These are phyloP conservation scores for Sorex fumeus DNA, from an alignment of 2,113 vertebrate genomes.

Conservation along the genomic window DNA sequence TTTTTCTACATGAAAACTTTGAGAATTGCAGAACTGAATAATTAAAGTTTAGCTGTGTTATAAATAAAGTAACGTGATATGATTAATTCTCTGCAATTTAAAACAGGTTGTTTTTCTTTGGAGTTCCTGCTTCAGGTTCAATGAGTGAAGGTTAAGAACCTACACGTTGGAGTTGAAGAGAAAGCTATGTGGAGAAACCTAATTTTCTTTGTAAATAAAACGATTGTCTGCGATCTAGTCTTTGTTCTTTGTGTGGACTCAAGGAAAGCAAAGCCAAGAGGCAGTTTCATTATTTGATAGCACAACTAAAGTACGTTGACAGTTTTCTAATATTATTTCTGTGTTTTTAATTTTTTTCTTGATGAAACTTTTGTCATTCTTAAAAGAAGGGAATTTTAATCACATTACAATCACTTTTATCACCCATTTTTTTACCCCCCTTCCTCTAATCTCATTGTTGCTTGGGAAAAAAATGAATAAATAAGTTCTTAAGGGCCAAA, in stretches of 20 bases:
- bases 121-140: neutral
- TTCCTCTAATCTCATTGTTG: conserved; percentile 73
- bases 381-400: conserved; percentile 56
- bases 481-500: conserved; percentile 72
- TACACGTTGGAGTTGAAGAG: neutral
- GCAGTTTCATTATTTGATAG: neutral
- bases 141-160: conserved; percentile 25
- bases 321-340: too few species aligned
- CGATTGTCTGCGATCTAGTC: neutral
- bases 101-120: conserved; percentile 40
- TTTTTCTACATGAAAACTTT: conserved; percentile 52
- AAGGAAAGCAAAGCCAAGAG: conserved; percentile 34
- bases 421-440: conserved; percentile 39
- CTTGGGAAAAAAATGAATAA: conserved; percentile 77
- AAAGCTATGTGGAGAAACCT: neutral
- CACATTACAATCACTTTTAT: conserved; percentile 68
- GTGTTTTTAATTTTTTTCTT: conserved; percentile 56
- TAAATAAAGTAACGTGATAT: conserved; percentile 40
- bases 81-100: conserved; percentile 56
- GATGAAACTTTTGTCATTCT: conserved; percentile 51
- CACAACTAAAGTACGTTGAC: conserved; percentile 12
- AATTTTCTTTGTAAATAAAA: conserved; percentile 53
- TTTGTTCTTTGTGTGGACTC: neutral
- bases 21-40: conserved; percentile 53
- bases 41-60: conserved; percentile 63